Evolutionary conservation across 2,888 invertebrate genomes (phyloP).

Genomic region (Eilema griseolum): DNA sequence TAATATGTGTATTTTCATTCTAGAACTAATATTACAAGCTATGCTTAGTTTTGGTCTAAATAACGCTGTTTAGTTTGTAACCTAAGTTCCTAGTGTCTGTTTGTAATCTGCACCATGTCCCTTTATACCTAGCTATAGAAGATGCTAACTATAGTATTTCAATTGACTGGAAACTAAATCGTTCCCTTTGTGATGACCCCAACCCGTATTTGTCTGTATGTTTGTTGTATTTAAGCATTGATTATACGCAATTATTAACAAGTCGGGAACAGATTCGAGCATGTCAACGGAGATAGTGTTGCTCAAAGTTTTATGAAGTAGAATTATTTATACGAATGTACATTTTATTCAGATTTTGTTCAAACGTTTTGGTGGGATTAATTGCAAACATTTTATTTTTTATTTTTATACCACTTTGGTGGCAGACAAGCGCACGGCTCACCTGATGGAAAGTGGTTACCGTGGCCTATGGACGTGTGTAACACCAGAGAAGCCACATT

Average conservation of each 20-base stretch:
- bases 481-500: no score
- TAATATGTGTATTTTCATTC: not conserved
- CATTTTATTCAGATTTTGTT: not conserved
- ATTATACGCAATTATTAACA: slow-evolving; percentile 84
- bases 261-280: slow-evolving; percentile 75
- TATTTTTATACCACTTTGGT: no score
- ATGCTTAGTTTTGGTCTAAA: not conserved
- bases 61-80: not conserved
- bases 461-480: no score
- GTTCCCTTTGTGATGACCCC: slow-evolving; percentile 69
- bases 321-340: not conserved
- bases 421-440: no score
- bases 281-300: slow-evolving; percentile 57
- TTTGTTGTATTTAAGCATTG: slow-evolving; percentile 84
- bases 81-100: not conserved
- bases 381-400: no score
- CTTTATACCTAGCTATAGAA: not conserved
- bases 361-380: not conserved
- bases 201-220: slow-evolving; percentile 80
- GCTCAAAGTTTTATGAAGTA: slow-evolving; percentile 62
- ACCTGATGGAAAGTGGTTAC: no score
- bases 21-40: not conserved
- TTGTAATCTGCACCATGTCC: not conserved
- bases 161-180: slow-evolving; percentile 73
- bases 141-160: slow-evolving; percentile 41